phyloP scores from a whole-genome alignment of 2,113 vertebrate genomes.

The Cyphotilapia sp. region DNA sequence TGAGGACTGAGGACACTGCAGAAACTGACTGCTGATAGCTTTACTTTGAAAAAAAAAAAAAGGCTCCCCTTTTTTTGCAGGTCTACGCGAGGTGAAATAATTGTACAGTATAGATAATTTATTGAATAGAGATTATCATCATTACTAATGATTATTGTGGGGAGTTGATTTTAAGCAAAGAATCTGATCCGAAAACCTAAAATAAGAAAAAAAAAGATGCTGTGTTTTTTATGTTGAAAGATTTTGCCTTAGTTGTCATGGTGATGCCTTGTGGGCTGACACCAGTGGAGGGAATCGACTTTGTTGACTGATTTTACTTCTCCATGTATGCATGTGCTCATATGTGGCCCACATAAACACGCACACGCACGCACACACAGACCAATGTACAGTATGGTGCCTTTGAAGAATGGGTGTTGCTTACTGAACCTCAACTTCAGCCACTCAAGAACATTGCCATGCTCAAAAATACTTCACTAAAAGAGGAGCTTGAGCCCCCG shows the following conservation, averaged over 20 bases:
- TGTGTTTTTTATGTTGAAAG: slow-evolving; percentile 54
- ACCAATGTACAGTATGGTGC: slow-evolving; percentile 70
- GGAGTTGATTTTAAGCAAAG: slow-evolving; percentile 52
- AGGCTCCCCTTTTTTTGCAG: slow-evolving; percentile 39
- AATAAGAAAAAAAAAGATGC: slow-evolving; percentile 5
- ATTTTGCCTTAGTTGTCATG: slow-evolving; percentile 78
- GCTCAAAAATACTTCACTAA: neutral
- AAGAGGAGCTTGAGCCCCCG: neutral
- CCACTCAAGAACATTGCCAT: slow-evolving; percentile 44
- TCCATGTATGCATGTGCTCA: slow-evolving; percentile 60
- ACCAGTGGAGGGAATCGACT: slow-evolving; percentile 50
- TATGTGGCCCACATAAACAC: slow-evolving; percentile 30
- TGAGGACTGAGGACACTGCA: slow-evolving; percentile 15
- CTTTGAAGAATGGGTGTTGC: slow-evolving; percentile 62
- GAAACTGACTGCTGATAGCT: slow-evolving; percentile 35
- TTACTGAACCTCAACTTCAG: slow-evolving; percentile 53
- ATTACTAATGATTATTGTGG: slow-evolving; percentile 65
- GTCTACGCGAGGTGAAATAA: slow-evolving; percentile 59
- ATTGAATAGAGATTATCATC: slow-evolving; percentile 77
- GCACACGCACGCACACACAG: slow-evolving; percentile 6
- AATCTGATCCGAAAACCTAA: slow-evolving; percentile 9
- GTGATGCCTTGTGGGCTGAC: slow-evolving; percentile 69
- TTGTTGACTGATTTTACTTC: slow-evolving; percentile 53
- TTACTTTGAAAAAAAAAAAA: slow-evolving; percentile 24
- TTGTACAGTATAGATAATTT: slow-evolving; percentile 81